A percentile compares a stretch with the other conserved stretches of the same genome.
Conservation (phyloP, 2,113 vertebrate species). For the Sterna hirundo region DNA sequence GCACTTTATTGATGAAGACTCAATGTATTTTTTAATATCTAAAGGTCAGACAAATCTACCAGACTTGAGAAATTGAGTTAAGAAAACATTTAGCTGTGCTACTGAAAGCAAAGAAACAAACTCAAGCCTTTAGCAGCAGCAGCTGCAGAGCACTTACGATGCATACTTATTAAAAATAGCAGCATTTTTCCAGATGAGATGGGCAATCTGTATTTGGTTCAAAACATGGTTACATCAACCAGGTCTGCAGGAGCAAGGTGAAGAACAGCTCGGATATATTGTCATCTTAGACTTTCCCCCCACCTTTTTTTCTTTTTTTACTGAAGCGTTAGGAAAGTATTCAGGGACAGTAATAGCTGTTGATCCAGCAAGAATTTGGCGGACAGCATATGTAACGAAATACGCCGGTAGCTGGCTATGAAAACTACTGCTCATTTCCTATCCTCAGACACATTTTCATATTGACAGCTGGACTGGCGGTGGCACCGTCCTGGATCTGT, state of each 20-base stretch:
- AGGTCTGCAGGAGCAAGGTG: not conserved
- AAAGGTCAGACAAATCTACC: conserved; percentile 37
- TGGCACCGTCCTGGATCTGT: not conserved
- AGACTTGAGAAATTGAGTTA: conserved; percentile 46
- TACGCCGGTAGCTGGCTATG: not conserved
- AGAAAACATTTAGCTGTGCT: conserved; percentile 27
- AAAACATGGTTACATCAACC: not conserved
- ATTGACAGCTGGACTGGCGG: not conserved
- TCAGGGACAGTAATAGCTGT: not conserved
- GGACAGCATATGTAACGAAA: not conserved
- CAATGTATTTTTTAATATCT: conserved; percentile 25
- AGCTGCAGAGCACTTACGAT: not conserved
- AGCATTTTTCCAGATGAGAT: not conserved
- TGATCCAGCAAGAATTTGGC: not conserved
- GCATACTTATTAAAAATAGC: not conserved
- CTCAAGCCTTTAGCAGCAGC: not conserved
- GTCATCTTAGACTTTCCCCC: not conserved
- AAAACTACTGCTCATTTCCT: not conserved
- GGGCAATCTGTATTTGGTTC: not conserved
- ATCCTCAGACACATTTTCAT: not conserved
- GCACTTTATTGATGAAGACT: conserved; percentile 16
- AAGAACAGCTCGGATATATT: not conserved
- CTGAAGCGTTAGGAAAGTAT: not conserved
- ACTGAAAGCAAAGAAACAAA: conserved; percentile 40
- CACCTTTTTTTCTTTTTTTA: not conserved